Evolutionary conservation across 1,140 invertebrate species (phyloP).

Genomic region (Chrysoperla carnea): DNA sequence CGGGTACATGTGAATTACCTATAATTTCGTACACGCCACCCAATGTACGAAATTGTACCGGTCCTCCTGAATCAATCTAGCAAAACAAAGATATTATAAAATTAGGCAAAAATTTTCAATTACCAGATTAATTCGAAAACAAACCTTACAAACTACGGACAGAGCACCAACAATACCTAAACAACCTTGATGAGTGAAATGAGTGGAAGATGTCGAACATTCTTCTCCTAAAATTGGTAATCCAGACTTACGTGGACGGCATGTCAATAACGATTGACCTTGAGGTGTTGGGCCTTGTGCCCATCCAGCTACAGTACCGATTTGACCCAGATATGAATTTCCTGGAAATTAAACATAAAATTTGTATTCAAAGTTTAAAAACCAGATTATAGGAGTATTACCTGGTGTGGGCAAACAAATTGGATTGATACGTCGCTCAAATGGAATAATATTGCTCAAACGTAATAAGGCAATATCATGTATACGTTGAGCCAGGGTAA

Average conservation of each 20-base stretch:
- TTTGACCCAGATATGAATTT: constrained; percentile 30
- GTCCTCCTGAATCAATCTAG: constrained; percentile 27
- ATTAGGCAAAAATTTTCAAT: background rate
- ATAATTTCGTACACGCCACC: constrained; percentile 26
- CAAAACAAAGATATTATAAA: constrained; percentile 1
- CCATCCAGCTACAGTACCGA: constrained; percentile 37
- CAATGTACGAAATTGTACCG: constrained; percentile 26
- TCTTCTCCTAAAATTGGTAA: constrained; percentile 27
- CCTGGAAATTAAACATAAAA: constrained; percentile 10
- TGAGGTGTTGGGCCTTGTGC: constrained; percentile 13
- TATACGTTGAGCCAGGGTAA: constrained; percentile 25
- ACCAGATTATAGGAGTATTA: constrained; percentile 1
- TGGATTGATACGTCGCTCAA: constrained; percentile 32
- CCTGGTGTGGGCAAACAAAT: constrained; percentile 36
- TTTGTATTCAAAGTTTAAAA: background rate
- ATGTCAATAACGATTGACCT: constrained; percentile 12
- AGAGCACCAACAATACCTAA: constrained; percentile 25
- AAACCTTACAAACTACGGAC: constrained; percentile 27
- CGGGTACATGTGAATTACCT: too few species aligned
- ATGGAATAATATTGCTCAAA: constrained; percentile 27
- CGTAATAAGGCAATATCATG: constrained; percentile 40
- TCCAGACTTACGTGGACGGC: constrained; percentile 26
- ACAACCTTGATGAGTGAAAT: constrained; percentile 25
- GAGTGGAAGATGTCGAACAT: constrained; percentile 13
- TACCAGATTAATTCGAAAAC: constrained; percentile 2